Conservation (phyloP, 2,888 invertebrate species). For the Stenichneumon culpator region DNA sequence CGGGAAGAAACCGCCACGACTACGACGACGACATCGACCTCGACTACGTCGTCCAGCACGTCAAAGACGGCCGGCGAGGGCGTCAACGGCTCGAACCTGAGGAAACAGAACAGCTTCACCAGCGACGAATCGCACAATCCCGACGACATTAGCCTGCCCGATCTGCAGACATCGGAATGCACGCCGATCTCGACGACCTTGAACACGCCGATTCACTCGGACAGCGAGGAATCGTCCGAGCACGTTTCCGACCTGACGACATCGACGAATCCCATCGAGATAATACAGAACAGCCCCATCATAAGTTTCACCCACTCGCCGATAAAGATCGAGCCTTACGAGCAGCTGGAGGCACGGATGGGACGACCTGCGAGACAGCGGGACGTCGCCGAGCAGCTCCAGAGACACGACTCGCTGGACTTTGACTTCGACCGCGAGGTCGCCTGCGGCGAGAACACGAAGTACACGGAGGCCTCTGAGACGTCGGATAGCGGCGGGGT, state of each 20-base stretch:
- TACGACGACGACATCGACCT: not conserved
- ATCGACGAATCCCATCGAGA: conserved; percentile 81
- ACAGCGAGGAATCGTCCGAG: conserved; percentile 82
- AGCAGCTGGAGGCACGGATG: conserved; percentile 71
- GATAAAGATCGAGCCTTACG: conserved; percentile 78
- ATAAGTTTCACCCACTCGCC: conserved; percentile 82
- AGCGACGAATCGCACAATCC: conserved; percentile 82
- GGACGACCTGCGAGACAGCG: not conserved
- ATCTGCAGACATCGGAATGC: conserved; percentile 82
- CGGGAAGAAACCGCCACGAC: not conserved
- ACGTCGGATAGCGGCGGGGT: conserved; percentile 39
- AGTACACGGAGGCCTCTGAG: conserved; percentile 59
- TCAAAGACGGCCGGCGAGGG: conserved; percentile 12
- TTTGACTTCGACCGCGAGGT: conserved; percentile 76
- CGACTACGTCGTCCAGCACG: conserved; percentile 14
- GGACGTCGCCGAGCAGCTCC: conserved; percentile 3
- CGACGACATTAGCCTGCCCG: conserved; percentile 83
- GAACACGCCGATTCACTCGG: conserved; percentile 83
- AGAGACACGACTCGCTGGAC: conserved; percentile 73
- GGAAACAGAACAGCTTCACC: conserved; percentile 77
- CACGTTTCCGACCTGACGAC: conserved; percentile 71
- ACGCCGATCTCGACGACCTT: conserved; percentile 83
- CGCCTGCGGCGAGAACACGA: conserved; percentile 61
- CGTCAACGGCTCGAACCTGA: conserved; percentile 62
- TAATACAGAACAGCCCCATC: conserved; percentile 81